Base-by-base conservation (phyloP, 2,888 invertebrate species). In the Mylabris sibirica region DNA sequence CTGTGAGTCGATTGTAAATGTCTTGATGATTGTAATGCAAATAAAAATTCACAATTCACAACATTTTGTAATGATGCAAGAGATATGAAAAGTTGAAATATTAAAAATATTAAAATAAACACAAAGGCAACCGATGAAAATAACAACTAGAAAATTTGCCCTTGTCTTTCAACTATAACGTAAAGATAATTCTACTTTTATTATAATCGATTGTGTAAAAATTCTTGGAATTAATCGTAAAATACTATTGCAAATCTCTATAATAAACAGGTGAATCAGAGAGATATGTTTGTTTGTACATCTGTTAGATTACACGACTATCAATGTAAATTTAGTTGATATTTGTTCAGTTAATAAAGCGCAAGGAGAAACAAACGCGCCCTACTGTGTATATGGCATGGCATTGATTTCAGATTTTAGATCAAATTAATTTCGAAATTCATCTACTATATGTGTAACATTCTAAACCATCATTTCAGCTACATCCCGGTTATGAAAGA, bases 271-370 rank as follows among this genome's bases (percentile, higher is more conserved):
- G 74, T 75, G 73, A 60, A 41, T 63, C 68, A 57, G 57, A 65
- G 69, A 69, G 69, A 66, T 69, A 69, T 61, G 38, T 34, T 63
- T 57, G 22, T 53, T 65, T 60, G 44, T 49, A 70, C 72, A 75
- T 70, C 68, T 71, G 75, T 44, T 61, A 65, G 38, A 63, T 75
- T 74, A 67, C 74, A 75, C 75, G 73, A 62, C 71, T 73, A 74
- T 75, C 74, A 73, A 74, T 75, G 75, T 74, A 72, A 75, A 73
- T 74, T 68, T 26, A 66, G 68, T 70, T 74, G 60, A 72, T 74
- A 74, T 74, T 73, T 73, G 73, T 69, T 72, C 70, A 70, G 72
- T 68, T 74, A 72, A 74, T 74, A 74, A 70, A 74, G 72, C 67
- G 61, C 71, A 70, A 70, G 68, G 72, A 70, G 68, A 72, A 72